Percentiles rank a stretch among this genome's conserved stretches.
These are phyloP conservation scores for Belonocnema kinseyi DNA, from an alignment of 1,140 invertebrate species.

Conservation along the genomic window DNA sequence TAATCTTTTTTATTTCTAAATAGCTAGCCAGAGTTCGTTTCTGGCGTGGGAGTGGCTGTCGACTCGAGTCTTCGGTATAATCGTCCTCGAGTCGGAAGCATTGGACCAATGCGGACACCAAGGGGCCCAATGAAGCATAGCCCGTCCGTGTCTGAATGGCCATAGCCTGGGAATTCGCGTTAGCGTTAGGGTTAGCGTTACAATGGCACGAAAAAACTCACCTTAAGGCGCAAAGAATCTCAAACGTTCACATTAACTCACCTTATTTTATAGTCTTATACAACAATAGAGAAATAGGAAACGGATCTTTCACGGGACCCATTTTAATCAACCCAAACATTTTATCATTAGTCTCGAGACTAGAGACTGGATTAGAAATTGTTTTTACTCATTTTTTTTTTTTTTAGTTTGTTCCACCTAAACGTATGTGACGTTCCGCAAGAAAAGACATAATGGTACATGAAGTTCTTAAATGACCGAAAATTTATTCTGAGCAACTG, in stretches of 20 bases:
- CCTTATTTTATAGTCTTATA: background rate
- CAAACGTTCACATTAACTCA: background rate
- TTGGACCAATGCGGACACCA: constrained; percentile 16
- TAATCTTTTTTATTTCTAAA: background rate
- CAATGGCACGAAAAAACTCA: constrained; percentile 10
- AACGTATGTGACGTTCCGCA: too few species aligned
- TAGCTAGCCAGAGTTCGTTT: background rate
- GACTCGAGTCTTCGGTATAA: constrained; percentile 27
- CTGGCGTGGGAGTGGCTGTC: constrained; percentile 24
- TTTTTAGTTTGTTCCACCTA: constrained; percentile 35
- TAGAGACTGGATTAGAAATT: constrained; percentile 1
- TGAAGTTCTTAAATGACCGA: too few species aligned
- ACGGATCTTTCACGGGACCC: background rate
- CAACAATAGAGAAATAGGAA: background rate
- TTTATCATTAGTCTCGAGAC: constrained; percentile 22
- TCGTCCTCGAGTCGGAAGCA: constrained; percentile 17
- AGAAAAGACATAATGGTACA: too few species aligned
- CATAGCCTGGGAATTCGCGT: background rate
- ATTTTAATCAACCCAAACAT: background rate
- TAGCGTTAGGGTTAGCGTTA: too few species aligned
- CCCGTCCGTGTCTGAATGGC: background rate
- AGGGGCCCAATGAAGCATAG: constrained; percentile 6
- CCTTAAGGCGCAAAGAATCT: background rate
- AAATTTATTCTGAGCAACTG: too few species aligned
- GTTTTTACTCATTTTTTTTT: constrained; percentile 42